These are phyloP conservation scores for Simalia tracyae DNA, from an alignment of 2,797 vertebrate genomes.

Conservation along the genomic window DNA sequence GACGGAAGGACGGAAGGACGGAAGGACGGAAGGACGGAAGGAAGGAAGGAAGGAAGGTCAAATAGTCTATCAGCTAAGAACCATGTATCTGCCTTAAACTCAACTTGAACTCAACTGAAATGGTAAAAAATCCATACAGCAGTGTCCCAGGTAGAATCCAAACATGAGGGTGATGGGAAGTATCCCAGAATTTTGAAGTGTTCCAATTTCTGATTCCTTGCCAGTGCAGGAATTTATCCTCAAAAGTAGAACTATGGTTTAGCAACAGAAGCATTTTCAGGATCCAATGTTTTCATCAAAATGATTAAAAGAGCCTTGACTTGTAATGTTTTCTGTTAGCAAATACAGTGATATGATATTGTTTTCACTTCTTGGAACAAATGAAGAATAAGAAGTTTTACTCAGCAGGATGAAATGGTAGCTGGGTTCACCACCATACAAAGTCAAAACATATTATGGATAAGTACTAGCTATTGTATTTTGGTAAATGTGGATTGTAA, in stretches of 20 bases:
- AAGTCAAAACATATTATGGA: background rate
- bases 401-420: background rate
- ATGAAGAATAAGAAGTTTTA: background rate
- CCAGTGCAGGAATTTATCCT: background rate
- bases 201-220: background rate
- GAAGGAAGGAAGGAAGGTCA: background rate
- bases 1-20: background rate
- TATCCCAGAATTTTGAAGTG: background rate
- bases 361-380: background rate
- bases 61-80: background rate
- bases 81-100: background rate
- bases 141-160: background rate
- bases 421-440: background rate
- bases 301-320: background rate
- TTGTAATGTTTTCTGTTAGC: background rate
- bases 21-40: too few species aligned
- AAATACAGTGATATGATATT: background rate
- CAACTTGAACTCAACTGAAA: constrained; percentile 31
- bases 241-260: background rate
- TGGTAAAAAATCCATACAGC: constrained; percentile 41
- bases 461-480: background rate
- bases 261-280: background rate
- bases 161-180: background rate
- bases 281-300: background rate
- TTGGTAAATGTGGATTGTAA: background rate